Conservation (phyloP, 2,113 vertebrate genomes). For the Prietella phreatophila region DNA sequence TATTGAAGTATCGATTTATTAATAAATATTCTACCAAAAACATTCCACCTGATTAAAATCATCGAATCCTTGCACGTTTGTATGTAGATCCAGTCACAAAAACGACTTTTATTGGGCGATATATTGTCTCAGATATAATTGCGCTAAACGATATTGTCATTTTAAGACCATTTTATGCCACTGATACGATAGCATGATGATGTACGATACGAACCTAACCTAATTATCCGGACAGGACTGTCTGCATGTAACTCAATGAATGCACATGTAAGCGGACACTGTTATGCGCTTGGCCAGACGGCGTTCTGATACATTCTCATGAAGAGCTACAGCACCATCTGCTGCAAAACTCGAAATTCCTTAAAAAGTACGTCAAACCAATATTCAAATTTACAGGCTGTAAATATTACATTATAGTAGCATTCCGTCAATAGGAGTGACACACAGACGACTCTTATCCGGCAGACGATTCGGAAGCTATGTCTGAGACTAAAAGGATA, state of each 20-base stretch:
- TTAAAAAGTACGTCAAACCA: neutral
- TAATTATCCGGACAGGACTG: too few relatives aligned
- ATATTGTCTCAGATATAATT: too few relatives aligned
- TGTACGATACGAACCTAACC: too few relatives aligned
- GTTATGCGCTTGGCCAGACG: neutral
- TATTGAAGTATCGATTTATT: neutral
- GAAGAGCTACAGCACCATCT: constrained; percentile 18
- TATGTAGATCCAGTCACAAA: too few relatives aligned
- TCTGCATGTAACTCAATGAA: neutral
- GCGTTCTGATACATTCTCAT: neutral
- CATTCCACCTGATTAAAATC: neutral
- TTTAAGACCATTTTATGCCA: too few relatives aligned
- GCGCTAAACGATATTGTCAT: too few relatives aligned
- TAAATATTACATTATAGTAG: neutral
- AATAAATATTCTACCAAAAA: neutral
- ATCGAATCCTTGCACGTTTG: neutral
- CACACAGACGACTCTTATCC: neutral
- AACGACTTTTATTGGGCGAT: too few relatives aligned
- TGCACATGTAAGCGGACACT: neutral
- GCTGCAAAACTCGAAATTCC: neutral
- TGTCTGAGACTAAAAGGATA: neutral
- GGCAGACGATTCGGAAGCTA: neutral
- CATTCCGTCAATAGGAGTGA: neutral
- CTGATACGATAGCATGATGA: too few relatives aligned
- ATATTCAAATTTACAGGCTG: too few relatives aligned